Evolutionary conservation across 2,888 invertebrate species (phyloP).

Genomic region (Drosophila seclusa): DNA sequence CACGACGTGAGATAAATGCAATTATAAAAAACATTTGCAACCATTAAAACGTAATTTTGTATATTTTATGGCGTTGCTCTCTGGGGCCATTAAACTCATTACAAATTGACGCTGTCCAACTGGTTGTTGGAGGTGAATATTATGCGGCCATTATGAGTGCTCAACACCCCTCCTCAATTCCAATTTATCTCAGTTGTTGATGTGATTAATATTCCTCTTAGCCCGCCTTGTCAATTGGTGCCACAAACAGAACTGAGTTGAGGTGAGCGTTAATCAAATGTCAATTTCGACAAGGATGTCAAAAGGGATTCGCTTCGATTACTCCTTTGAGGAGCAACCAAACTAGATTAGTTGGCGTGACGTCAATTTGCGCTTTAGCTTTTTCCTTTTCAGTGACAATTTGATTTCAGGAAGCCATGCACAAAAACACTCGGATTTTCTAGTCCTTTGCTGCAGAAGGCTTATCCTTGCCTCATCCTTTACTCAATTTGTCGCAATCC

Average conservation of each 20-base stretch:
- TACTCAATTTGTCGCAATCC: background rate
- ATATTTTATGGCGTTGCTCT: conserved; percentile 58
- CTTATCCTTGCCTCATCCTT: background rate
- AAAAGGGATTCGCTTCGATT: conserved; percentile 26
- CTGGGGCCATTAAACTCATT: conserved; percentile 67
- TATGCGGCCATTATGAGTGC: conserved; percentile 16
- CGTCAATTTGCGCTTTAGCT: conserved; percentile 34
- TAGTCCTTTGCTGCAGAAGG: background rate
- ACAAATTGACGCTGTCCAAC: conserved; percentile 55
- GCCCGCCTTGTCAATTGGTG: conserved; percentile 19
- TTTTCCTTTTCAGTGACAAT: conserved; percentile 35
- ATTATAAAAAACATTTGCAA: conserved; percentile 70
- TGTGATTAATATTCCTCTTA: conserved; percentile 59
- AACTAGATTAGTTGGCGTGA: conserved; percentile 27
- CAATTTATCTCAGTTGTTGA: conserved; percentile 40
- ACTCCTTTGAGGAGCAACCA: conserved; percentile 6
- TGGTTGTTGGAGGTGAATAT: conserved; percentile 42
- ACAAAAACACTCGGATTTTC: background rate
- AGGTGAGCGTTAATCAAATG: conserved; percentile 67
- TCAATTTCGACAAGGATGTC: conserved; percentile 61
- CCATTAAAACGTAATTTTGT: conserved; percentile 70
- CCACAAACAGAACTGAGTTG: conserved; percentile 5
- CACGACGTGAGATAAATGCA: conserved; percentile 64
- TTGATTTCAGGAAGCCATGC: background rate
- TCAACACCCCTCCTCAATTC: background rate